These are phyloP conservation scores for Hydra vulgaris DNA, from an alignment of 30 jellyfish, hydroid and myxozoan genomes.

Conservation along the genomic window DNA sequence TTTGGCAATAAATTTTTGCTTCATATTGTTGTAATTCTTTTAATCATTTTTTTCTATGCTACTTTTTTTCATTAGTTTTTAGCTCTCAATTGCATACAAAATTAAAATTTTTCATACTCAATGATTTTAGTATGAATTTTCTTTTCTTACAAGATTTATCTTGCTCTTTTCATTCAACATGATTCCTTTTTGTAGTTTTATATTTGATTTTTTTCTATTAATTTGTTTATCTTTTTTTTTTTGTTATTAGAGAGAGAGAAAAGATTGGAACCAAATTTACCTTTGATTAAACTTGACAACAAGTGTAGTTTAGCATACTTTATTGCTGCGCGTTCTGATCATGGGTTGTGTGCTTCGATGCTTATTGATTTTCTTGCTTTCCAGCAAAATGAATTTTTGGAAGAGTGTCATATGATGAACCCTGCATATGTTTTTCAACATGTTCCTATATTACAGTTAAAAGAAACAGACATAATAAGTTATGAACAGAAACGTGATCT, in stretches of 20 bases:
- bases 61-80: no score
- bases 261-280: neutral
- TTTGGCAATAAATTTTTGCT: neutral
- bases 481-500: conserved; percentile 38
- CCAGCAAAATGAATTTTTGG: conserved; percentile 21
- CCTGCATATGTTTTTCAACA: neutral
- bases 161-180: no score
- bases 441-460: neutral
- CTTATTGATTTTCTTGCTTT: conserved; percentile 11
- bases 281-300: neutral
- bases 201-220: neutral
- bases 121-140: no score
- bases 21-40: neutral
- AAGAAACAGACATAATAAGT: conserved; percentile 2
- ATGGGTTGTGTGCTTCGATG: conserved; percentile 5
- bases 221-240: neutral
- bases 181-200: neutral
- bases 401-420: neutral
- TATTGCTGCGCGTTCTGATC: neutral
- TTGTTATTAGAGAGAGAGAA: neutral
- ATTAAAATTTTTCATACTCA: no score
- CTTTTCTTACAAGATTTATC: no score
- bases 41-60: neutral
- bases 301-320: neutral
- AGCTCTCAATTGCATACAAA: no score